A percentile compares a stretch with the other conserved stretches of the same genome.
Evolutionary conservation across 2,888 invertebrate genomes (phyloP).

Genomic region (Lepetodrilus schrolli): DNA sequence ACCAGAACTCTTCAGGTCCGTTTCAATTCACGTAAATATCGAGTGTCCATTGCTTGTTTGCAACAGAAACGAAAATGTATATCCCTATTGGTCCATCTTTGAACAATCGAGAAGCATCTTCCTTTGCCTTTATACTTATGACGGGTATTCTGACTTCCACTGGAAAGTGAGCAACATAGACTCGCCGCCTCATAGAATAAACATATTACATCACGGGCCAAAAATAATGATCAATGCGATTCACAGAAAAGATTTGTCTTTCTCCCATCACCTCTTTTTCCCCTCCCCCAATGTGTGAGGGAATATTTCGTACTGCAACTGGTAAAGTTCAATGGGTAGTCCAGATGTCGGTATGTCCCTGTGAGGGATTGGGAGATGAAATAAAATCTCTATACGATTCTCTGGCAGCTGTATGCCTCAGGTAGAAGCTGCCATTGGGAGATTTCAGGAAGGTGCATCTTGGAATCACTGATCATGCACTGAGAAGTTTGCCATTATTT

Average conservation of each 20-base stretch:
- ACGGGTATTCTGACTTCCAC: neutral
- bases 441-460: too few relatives aligned
- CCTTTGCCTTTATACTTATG: neutral
- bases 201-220: slow-evolving; percentile 15
- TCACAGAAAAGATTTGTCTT: neutral
- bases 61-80: neutral
- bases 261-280: neutral
- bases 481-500: too few relatives aligned
- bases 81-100: neutral
- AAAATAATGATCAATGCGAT: slow-evolving; percentile 19
- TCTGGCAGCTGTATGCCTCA: neutral
- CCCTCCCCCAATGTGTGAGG: neutral
- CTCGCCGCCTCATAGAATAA: neutral
- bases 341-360: slow-evolving; percentile 5
- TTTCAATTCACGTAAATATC: neutral
- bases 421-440: neutral
- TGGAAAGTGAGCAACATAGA: neutral
- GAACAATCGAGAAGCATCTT: neutral
- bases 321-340: neutral
- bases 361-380: slow-evolving; percentile 3
- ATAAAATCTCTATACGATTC: slow-evolving; percentile 2
- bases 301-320: neutral
- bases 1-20: too few relatives aligned
- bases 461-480: too few relatives aligned
- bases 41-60: neutral